Evolutionary conservation across 2,888 invertebrate species (phyloP), one percentile per base, ranked within the genome.

Genomic region (Cryptocephalus primarius): DNA sequence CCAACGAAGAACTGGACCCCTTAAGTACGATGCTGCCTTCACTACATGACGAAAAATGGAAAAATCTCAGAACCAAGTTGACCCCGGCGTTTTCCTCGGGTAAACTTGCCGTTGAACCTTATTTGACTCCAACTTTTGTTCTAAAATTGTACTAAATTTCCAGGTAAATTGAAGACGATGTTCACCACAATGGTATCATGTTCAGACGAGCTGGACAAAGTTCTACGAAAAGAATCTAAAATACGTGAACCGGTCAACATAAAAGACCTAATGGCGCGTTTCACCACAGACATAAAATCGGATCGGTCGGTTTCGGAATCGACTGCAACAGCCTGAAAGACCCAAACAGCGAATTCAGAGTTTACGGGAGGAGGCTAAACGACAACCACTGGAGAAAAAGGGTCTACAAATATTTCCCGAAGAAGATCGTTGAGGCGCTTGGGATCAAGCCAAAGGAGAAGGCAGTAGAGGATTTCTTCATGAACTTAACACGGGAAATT

Each of bases 151-250:
- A 4, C 13, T 41, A 13, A 1, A n/a, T 8, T 48, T 45, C 73
- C 79, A 0, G 80, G 78, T 8, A 83, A 82, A 63, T 68, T 85
- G 53, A 83, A 80, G 62, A 73, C 69, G 31, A 80, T 83, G 78
- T 82, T 79, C 54, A 71, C 72, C 1, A 73, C 77, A 1, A 71
- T 82, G 10, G 71, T 76, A 32, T 69, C 73, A 36, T 76, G 79
- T 42, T 60, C 52, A 9, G 56, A 51, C 9, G 56, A 48, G 43
- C 49, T 47, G 8, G 50, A 57, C 9, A 44, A 56, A n/a, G 48
- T 50, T 9, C 43, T 54, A 1, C 13, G 48, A 6, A 45, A 52
- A 9, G 43, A 55, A 32, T 40, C 49, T 4, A 46, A 38, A 9
- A 41, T 48, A 1, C 33, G 48, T 32, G 47, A 52, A n/a, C 44